phyloP scores from a whole-genome alignment of 2,888 invertebrate genomes.

The Troglohyphantes excavatus region DNA sequence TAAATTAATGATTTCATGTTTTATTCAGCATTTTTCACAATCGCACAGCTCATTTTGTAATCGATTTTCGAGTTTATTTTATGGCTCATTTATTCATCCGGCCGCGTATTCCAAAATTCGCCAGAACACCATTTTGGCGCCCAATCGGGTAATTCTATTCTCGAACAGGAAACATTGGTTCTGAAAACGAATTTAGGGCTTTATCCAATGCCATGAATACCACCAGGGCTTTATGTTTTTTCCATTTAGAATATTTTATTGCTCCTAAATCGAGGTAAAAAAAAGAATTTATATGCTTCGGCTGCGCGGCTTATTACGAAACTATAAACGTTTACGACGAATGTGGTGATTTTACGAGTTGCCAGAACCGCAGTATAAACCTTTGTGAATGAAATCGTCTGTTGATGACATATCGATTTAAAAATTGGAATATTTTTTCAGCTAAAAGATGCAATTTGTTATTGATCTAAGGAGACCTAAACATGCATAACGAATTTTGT shows the following conservation, averaged over 20 bases:
- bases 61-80: slow-evolving; percentile 54
- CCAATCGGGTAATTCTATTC: slow-evolving; percentile 42
- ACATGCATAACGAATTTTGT: slow-evolving; percentile 28
- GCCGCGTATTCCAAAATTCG: slow-evolving; percentile 9
- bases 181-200: slow-evolving; percentile 23
- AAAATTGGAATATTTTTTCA: slow-evolving; percentile 26
- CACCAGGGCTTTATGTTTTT: slow-evolving; percentile 6
- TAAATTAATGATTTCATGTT: slow-evolving; percentile 35
- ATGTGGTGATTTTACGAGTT: slow-evolving; percentile 56
- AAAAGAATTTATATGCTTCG: slow-evolving; percentile 48
- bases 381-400: slow-evolving; percentile 28
- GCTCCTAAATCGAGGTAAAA: slow-evolving; percentile 28
- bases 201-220: slow-evolving; percentile 30
- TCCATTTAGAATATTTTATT: slow-evolving; percentile 61
- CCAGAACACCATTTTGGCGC: slow-evolving; percentile 26
- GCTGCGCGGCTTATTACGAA: slow-evolving; percentile 26
- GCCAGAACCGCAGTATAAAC: slow-evolving; percentile 23
- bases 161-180: slow-evolving; percentile 12
- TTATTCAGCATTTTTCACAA: slow-evolving; percentile 1
- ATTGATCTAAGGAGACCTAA: slow-evolving; percentile 21
- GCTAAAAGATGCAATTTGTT: slow-evolving; percentile 28
- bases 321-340: slow-evolving; percentile 59
- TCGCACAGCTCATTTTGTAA: slow-evolving; percentile 13
- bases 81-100: slow-evolving; percentile 49
- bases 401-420: slow-evolving; percentile 56